A percentile compares a stretch with the other conserved stretches of the same genome.
These are phyloP conservation scores for Anolis apletophallus DNA, from an alignment of 2,797 vertebrate species.

Conservation along the genomic window DNA sequence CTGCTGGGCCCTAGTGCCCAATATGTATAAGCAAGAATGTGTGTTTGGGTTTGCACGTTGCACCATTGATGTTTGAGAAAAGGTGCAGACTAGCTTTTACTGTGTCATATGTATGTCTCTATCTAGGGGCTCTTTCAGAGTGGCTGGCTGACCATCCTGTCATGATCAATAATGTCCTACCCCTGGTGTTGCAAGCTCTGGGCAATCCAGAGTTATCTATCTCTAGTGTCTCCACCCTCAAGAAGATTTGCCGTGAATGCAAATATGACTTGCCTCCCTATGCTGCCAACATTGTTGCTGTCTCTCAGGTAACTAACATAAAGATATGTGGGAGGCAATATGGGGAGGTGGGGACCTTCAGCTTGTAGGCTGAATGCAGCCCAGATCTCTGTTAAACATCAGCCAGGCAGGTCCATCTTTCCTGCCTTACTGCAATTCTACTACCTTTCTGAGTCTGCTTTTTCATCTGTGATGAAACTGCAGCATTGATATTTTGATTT, in stretches of 20 bases:
- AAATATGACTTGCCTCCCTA: constrained; percentile 96
- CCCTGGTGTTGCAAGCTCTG: constrained; percentile 93
- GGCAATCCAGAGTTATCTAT: constrained; percentile 97
- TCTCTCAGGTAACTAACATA: constrained; percentile 89
- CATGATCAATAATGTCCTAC: constrained; percentile 97
- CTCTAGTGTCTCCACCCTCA: constrained; percentile 96
- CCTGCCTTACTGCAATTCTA: not conserved
- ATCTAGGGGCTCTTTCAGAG: constrained; percentile 91
- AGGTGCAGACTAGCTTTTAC: constrained; percentile 18
- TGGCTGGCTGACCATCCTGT: constrained; percentile 98
- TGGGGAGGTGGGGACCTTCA: not conserved
- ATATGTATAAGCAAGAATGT: not conserved
- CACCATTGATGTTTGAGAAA: not conserved
- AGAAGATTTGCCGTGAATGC: constrained; percentile 98
- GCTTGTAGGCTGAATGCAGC: not conserved
- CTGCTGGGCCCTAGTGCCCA: not conserved
- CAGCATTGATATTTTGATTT: no score
- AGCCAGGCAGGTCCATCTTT: not conserved
- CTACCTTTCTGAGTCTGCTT: not conserved
- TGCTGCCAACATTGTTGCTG: constrained; percentile 96
- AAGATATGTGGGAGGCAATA: not conserved
- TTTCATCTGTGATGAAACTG: not conserved
- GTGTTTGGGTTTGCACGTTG: not conserved
- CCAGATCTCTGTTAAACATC: not conserved
- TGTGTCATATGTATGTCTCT: constrained; percentile 6